A percentile compares a stretch with the other conserved stretches of the same genome.
phyloP scores from a whole-genome alignment of 2,797 vertebrate genomes.

The Melanotaenia maccullochi region DNA sequence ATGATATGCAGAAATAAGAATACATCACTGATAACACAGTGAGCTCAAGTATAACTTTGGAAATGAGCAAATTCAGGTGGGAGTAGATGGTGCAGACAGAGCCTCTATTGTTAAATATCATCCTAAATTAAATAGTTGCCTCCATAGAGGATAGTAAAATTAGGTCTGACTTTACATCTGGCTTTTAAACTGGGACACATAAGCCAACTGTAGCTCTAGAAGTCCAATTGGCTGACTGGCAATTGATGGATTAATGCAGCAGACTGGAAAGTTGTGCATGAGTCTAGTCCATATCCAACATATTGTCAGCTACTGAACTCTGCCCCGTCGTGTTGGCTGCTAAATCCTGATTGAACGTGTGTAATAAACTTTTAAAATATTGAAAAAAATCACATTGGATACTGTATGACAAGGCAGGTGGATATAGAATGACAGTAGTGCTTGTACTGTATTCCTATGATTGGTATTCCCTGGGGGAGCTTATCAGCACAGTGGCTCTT shows the following conservation, averaged over 20 bases:
- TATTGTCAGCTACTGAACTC: neutral
- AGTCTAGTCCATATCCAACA: constrained; percentile 24
- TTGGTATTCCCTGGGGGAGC: constrained; percentile 23
- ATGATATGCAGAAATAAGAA: constrained; percentile 3
- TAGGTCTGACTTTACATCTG: constrained; percentile 63
- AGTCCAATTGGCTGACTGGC: constrained; percentile 44
- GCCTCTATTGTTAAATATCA: constrained; percentile 55
- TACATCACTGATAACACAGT: constrained; percentile 12
- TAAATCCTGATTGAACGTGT: constrained; percentile 1
- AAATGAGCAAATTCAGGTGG: constrained; percentile 41
- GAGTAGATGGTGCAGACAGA: constrained; percentile 40
- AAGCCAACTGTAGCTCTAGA: constrained; percentile 15
- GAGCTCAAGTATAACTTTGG: constrained; percentile 17
- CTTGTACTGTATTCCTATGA: constrained; percentile 17
- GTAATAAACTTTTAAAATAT: constrained; percentile 1
- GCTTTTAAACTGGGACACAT: constrained; percentile 74
- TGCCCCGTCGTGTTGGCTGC: neutral
- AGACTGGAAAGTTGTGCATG: constrained; percentile 57
- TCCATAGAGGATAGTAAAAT: constrained; percentile 63
- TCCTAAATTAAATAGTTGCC: constrained; percentile 66
- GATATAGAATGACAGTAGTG: constrained; percentile 14
- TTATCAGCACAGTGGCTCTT: constrained; percentile 34
- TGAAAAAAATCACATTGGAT: neutral
- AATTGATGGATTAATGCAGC: constrained; percentile 66
- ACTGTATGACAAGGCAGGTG: neutral